A percentile compares a stretch with the other conserved stretches of the same genome.
phyloP scores from a whole-genome alignment of 2,888 invertebrate species.

The Norana najaformis region DNA sequence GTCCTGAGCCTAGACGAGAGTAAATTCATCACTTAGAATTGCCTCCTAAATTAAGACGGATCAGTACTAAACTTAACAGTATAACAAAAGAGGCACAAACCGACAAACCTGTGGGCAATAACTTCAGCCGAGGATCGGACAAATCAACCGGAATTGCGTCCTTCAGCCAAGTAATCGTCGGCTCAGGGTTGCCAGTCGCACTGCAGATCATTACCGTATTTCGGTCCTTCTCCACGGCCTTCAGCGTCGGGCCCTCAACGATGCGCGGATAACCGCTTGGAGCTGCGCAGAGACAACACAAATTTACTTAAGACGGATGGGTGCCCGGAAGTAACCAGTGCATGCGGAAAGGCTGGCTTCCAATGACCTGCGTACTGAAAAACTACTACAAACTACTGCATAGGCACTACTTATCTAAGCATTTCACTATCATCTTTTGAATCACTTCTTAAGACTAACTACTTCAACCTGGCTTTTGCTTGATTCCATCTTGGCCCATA shows the following conservation, averaged over 20 bases:
- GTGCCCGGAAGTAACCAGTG: neutral
- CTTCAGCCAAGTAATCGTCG: slow-evolving; percentile 86
- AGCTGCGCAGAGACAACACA: slow-evolving; percentile 63
- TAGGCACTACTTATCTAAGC: too few relatives aligned
- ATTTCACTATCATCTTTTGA: too few relatives aligned
- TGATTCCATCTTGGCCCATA: too few relatives aligned
- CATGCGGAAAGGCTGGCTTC: neutral
- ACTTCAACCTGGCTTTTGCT: too few relatives aligned
- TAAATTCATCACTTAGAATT: neutral
- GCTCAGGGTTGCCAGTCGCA: slow-evolving; percentile 80
- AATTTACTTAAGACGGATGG: neutral
- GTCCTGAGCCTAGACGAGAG: neutral
- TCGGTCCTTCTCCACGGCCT: slow-evolving; percentile 94
- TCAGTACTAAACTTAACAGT: neutral
- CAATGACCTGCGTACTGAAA: neutral
- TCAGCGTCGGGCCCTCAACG: slow-evolving; percentile 82
- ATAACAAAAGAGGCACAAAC: neutral
- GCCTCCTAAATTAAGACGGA: neutral
- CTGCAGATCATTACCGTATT: slow-evolving; percentile 86
- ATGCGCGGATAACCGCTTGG: slow-evolving; percentile 91
- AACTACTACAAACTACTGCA: neutral
- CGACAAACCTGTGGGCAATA: slow-evolving; percentile 43
- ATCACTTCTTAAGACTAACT: too few relatives aligned
- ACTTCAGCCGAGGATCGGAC: slow-evolving; percentile 57
- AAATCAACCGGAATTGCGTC: slow-evolving; percentile 80